These are phyloP conservation scores for Ceyx melanurus DNA, from an alignment of 2,113 vertebrate genomes.

Conservation along the genomic window DNA sequence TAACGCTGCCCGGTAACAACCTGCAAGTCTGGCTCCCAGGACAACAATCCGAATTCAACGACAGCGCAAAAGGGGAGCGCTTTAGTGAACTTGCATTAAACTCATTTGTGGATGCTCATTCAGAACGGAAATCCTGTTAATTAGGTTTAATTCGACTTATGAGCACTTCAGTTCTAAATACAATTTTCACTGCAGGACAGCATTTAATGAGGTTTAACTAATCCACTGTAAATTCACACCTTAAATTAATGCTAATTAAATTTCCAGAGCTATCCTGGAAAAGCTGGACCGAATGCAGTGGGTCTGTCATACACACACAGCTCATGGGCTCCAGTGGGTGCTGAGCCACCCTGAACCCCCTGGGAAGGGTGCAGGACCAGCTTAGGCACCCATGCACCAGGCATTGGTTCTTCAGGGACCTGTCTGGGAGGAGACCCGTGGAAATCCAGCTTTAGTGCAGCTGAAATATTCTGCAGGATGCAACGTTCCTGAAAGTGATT, in stretches of 20 bases:
- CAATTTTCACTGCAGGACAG: neutral
- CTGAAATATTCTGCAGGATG: accelerated
- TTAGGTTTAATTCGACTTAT: neutral
- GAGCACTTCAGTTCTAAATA: neutral
- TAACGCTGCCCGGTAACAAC: neutral
- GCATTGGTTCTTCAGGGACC: accelerated
- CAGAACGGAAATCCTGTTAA: neutral
- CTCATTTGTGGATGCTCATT: neutral
- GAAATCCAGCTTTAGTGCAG: neutral
- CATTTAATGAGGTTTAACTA: neutral
- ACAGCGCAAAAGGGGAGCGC: accelerated
- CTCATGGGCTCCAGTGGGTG: accelerated
- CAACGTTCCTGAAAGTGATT: neutral
- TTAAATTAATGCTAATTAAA: neutral
- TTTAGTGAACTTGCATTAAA: neutral
- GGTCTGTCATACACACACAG: accelerated
- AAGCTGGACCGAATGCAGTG: accelerated
- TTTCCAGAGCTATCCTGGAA: neutral
- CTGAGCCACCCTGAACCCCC: neutral
- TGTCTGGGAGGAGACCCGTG: too few species aligned
- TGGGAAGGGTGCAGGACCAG: neutral
- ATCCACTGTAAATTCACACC: neutral
- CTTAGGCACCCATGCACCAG: accelerated
- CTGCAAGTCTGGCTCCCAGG: neutral
- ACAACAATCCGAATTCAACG: accelerated